Base-by-base conservation (phyloP, 2,888 invertebrate species). In the Schizotus pectinicornis region DNA sequence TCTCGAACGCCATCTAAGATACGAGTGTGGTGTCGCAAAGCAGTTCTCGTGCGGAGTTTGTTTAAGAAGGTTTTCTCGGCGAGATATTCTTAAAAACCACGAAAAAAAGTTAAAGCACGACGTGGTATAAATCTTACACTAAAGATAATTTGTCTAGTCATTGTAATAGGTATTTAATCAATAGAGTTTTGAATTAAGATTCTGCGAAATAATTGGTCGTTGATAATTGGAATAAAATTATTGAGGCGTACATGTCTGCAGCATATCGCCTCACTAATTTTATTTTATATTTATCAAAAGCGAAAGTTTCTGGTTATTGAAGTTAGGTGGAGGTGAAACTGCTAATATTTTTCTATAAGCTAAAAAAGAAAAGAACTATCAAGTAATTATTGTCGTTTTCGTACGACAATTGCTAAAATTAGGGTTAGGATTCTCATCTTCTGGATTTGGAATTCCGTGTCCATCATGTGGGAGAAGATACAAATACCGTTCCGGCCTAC, bases 21-120 rank as follows among this genome's bases (percentile, higher is more conserved):
- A 83, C 67, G 86, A 86, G 68, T 86, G 86, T 67, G 85, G 86
- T 61, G 82, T 84, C 53, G 81, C 80, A 65, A 81, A 80, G 65
- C 78, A 77, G 63, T 81, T 81, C 67, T 70, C 72, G 51, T 81
- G 81, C 68, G 67, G 70, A 46, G 76, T 79, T 60, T 81, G 80
- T 70, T 72, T 69, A 31, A 71, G 72, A 61, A 75, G 74, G 61
- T 80, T 80, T 63, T 74, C 77, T 33, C 75, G 79, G 52, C 66
- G 76, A 69, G 80, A 80, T 70, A 74, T 74, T 59, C 70, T 79
- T 65, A 70, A 79, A 47, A 63, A 65, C 58, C 73, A 75, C 53
- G 71, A 77, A 65, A 75, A 74, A 64, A 76, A 73, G 49, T 71
- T 73, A 43, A 68, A 68, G 50, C 73, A 72, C 52, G 48, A 38